A percentile compares a stretch with the other conserved stretches of the same genome.
Conservation (phyloP, 1,140 invertebrate species). For the Geopemphigus sp. region DNA sequence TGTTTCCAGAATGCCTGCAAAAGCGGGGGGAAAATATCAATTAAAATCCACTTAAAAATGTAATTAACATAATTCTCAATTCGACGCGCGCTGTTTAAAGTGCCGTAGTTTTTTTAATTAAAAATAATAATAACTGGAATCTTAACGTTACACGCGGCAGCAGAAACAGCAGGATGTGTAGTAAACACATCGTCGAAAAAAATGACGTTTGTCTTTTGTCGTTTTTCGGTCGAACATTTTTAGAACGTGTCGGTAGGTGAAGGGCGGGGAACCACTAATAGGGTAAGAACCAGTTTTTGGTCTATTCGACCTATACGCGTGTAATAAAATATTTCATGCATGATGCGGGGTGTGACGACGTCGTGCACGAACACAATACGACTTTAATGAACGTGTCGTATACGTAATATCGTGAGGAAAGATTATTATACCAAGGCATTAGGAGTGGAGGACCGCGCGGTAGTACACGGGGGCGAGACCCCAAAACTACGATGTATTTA, state of each 20-base stretch:
- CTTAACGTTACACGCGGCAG: background rate
- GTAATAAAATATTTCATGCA: background rate
- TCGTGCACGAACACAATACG: constrained; percentile 20
- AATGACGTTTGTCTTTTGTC: background rate
- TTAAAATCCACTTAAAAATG: constrained; percentile 39
- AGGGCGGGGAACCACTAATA: background rate
- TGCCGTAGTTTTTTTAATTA: constrained; percentile 19
- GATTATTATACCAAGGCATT: too few relatives aligned
- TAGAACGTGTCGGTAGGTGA: too few relatives aligned
- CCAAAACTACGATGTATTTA: background rate
- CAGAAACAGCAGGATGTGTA: background rate
- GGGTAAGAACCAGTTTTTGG: constrained; percentile 39
- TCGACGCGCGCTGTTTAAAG: background rate
- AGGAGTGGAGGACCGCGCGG: too few relatives aligned
- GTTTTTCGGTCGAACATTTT: background rate
- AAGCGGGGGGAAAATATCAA: constrained; percentile 50
- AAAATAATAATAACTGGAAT: constrained; percentile 26
- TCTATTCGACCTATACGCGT: background rate
- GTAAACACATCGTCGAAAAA: background rate
- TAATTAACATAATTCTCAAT: constrained; percentile 40
- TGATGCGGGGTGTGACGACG: background rate
- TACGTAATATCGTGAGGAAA: background rate
- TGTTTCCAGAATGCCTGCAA: constrained; percentile 23
- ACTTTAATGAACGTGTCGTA: constrained; percentile 15
- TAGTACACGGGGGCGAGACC: background rate